phyloP scores from a whole-genome alignment of 1,140 invertebrate genomes.

The Magallana angulata region DNA sequence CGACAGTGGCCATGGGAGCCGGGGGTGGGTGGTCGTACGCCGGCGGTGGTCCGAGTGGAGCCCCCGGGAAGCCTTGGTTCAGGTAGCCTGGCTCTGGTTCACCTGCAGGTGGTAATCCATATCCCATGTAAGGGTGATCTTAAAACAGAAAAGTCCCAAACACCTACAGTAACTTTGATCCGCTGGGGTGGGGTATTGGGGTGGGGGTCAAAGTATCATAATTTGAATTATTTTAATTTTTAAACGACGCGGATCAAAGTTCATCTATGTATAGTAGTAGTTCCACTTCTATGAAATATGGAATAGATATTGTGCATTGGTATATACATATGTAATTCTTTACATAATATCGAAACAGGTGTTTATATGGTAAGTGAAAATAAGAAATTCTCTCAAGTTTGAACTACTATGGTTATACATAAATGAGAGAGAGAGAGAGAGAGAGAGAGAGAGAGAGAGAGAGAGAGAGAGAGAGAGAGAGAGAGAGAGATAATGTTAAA shows the following conservation, averaged over 20 bases:
- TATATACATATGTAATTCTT: too few relatives aligned
- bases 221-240: too few relatives aligned
- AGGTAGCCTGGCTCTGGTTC: neutral
- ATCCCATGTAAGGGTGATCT: conserved; percentile 29
- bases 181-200: neutral
- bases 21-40: conserved; percentile 19
- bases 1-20: neutral
- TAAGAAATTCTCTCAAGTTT: neutral
- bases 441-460: neutral
- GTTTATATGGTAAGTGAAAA: too few relatives aligned
- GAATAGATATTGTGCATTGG: too few relatives aligned
- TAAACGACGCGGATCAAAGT: neutral
- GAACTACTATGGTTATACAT: conserved; percentile 25
- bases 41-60: conserved; percentile 8
- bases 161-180: conserved; percentile 29
- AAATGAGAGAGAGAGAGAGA: neutral
- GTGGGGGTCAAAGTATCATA: too few relatives aligned
- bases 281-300: neutral
- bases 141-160: conserved; percentile 3
- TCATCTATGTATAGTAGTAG: conserved; percentile 34
- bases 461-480: neutral
- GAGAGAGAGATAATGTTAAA: neutral
- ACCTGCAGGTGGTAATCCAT: conserved; percentile 34
- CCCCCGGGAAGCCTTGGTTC: conserved; percentile 1
- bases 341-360: too few relatives aligned